Conservation (phyloP, 2,888 invertebrate species). For the Scaptomyza caliginosa region DNA sequence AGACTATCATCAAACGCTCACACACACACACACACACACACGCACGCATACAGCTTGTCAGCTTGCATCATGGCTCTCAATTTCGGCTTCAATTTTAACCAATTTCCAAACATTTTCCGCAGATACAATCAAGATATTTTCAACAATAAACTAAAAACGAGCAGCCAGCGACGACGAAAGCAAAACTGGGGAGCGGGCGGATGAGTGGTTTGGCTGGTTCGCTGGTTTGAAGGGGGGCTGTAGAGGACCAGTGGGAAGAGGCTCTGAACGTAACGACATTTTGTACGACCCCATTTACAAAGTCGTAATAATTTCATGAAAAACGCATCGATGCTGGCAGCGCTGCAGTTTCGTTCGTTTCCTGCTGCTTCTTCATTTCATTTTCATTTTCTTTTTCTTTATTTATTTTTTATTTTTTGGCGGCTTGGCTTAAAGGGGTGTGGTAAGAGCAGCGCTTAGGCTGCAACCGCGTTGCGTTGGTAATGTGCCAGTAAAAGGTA, state of each 20-base stretch:
- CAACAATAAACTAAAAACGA: slow-evolving; percentile 65
- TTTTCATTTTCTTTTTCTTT: too few species aligned
- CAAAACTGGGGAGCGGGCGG: background rate
- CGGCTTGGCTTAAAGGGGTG: slow-evolving; percentile 11
- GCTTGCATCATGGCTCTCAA: slow-evolving; percentile 23
- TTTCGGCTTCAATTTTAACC: slow-evolving; percentile 38
- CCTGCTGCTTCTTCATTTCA: slow-evolving; percentile 6
- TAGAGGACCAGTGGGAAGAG: background rate
- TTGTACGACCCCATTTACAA: slow-evolving; percentile 78
- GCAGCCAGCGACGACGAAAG: slow-evolving; percentile 2
- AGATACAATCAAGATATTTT: slow-evolving; percentile 63
- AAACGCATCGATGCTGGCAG: slow-evolving; percentile 66
- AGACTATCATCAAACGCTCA: background rate
- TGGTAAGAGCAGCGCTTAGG: slow-evolving; percentile 15
- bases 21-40: slow-evolving; percentile 2
- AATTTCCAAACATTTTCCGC: slow-evolving; percentile 59
- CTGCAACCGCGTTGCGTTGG: slow-evolving; percentile 46
- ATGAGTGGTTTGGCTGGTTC: background rate
- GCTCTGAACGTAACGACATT: slow-evolving; percentile 70
- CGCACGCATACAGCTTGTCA: background rate
- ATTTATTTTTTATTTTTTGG: slow-evolving; percentile 4
- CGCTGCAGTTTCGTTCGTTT: slow-evolving; percentile 48
- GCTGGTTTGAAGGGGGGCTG: background rate
- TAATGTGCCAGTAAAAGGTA: slow-evolving; percentile 79
- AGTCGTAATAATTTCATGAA: slow-evolving; percentile 80